Evolutionary conservation across 2,888 invertebrate species (phyloP), one percentile per base, ranked within the genome.

Genomic region (Rapana venosa): DNA sequence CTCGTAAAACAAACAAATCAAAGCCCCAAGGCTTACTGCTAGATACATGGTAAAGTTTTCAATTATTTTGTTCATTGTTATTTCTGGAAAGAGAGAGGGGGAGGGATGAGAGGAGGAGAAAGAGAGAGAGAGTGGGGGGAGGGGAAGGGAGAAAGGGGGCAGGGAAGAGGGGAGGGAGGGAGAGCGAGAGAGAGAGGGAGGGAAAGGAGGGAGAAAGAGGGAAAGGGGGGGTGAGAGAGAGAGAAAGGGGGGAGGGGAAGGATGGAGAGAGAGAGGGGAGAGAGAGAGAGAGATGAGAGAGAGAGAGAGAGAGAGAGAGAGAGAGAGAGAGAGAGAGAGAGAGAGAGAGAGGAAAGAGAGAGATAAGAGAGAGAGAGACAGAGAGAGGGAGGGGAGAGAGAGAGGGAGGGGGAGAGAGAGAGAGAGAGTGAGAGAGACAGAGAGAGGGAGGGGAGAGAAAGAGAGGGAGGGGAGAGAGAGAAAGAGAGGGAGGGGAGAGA

Each of bases 281-380:
- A 74, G 74, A n/a, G 74, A 74, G 1, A 74, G 74, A 74, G n/a
- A 74, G 30, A 74, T 0, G 13, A 74, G 30, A 74, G n/a, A n/a
- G 30, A 74, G n/a, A 74, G 4, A 74, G 74, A 17, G 1, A n/a
- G 74, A n/a, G n/a, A 74, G 74, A 74, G 74, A 74, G n/a, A 74
- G n/a, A n/a, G n/a, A 81, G 13, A 74, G n/a, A 74, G 30, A 74
- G n/a, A 74, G 15, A 79, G 15, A 79, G 77, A 79, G 13, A 79
- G 74, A 74, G 74, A 11, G 36, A 32, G 13, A 22, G 61, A 32
- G 61, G n/a, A 36, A 32, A 70, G 35, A 95, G 95, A n/a, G n/a
- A n/a, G n/a, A n/a, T n/a, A n/a, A n/a, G n/a, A n/a, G n/a, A n/a
- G n/a, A n/a, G n/a, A n/a, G n/a, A n/a, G n/a, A n/a, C n/a, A n/a